Evolutionary conservation across 1,140 invertebrate genomes (phyloP), one percentile per base, ranked within the genome.

Genomic region (Ladona fulva): DNA sequence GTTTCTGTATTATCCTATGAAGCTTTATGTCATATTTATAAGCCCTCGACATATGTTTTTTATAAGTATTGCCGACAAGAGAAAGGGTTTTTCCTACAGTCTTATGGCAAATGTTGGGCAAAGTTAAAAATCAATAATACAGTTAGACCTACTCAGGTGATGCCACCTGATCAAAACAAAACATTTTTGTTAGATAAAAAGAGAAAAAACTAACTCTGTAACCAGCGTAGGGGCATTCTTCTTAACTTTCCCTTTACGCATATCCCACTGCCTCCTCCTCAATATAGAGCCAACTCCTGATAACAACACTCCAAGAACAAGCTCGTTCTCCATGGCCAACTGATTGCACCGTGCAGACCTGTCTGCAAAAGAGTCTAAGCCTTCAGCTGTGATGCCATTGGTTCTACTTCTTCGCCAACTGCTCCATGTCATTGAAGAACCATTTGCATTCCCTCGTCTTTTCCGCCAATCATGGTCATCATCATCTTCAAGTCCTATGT

Each of bases 271-370:
- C 79, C 81, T 85, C 0, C 84, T 84, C 6, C 82, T 79, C n/a
- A 90, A 78, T 7, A 90, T 29, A 0, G 87, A 82, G 81, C 89
- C 85, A 5, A 86, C 83, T 0, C 88, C 88, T 25, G 86, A 84
- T 8, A 89, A 80, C 22, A 91, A 78, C 10, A 88, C 80, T 22
- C 85, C 89, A 19, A 83, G 81, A 0, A 86, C 82, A 25, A 90
- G 79, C 79, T 89, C 87, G 77, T 89, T 87, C 0, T 86, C 81
- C 6, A 82, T 80, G 0, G 86, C 84, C 82, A 85, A 87, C 7
- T 83, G 79, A 80, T 88, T 87, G 37, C 79, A 73, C 10, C 25
- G 14, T 19, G 25, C 59, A 11, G 52, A 66, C 52, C 52, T 66
- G n/a, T 66, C 14, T 3, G 52, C 52, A 66, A 66, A 66, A 22